A percentile compares a stretch with the other conserved stretches of the same genome.
These are phyloP conservation scores for Leucosticte australis DNA, from an alignment of 2,113 vertebrate species.

Conservation along the genomic window DNA sequence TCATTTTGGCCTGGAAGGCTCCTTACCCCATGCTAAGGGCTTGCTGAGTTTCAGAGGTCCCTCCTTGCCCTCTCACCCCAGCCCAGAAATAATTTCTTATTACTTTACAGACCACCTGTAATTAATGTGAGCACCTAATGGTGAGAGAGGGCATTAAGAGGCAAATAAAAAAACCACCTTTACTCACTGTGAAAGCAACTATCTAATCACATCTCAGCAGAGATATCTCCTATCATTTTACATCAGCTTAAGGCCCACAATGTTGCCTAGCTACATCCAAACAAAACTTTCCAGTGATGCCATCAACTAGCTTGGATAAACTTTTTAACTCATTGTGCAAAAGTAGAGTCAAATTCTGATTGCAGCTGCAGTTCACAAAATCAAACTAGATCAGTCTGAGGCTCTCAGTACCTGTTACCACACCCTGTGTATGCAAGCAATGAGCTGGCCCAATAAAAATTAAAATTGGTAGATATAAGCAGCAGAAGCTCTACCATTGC, in stretches of 20 bases:
- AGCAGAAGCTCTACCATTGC: neutral
- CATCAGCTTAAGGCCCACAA: neutral
- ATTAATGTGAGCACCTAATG: neutral
- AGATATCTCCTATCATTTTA: neutral
- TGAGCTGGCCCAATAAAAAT: neutral
- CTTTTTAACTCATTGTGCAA: neutral
- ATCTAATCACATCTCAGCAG: neutral
- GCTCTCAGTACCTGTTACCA: neutral
- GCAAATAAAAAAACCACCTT: neutral
- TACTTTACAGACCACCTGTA: neutral
- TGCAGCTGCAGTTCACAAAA: neutral
- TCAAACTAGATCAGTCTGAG: neutral
- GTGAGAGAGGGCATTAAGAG: neutral
- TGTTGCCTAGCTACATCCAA: neutral
- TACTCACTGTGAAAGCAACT: neutral
- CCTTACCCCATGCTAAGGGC: too few species aligned
- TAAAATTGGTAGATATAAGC: neutral
- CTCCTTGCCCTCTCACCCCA: neutral
- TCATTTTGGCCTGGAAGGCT: neutral
- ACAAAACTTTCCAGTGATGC: neutral
- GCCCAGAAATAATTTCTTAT: neutral
- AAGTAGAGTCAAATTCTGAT: neutral
- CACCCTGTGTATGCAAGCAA: accelerated
- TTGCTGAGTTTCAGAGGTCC: neutral
- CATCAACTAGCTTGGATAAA: neutral